Base-by-base conservation (phyloP, 2,888 invertebrate species). In the Pteria penguin region DNA sequence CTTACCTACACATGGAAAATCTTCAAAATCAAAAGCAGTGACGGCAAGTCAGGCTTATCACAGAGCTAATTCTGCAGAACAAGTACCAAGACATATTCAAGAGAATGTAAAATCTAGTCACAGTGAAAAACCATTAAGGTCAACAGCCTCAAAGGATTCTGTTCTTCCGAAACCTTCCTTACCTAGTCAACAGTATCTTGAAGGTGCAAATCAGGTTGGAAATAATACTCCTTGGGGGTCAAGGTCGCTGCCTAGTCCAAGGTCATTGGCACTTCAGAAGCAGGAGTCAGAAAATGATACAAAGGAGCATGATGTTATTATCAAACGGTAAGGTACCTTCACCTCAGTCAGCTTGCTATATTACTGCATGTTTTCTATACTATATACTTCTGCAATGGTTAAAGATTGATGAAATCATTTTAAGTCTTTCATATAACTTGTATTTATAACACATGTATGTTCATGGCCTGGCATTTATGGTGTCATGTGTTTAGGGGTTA, bases 141-240 rank as follows among this genome's bases (percentile, higher is more conserved):
- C 58, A 22, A 58, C 22, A 8, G 26, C 14, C 22, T 54, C 36
- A 32, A 76, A 69, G 75, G 81, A 82, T 27, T 61, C 76, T 1
- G 63, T 36, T 66, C 79, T 88, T 74, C 86, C 88, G 5, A 88
- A 87, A 66, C 88, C 88, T 11, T 66, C 81, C 18, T 77, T 81
- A 32, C 88, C 87, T 62, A 87, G 83, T 82, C 85, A 84, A 63
- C 82, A 85, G 62, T 88, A 87, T 72, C 60, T 87, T 54, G 86
- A 86, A 33, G 86, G 81, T 5, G 29, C 67, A 8, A 24, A 32
- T 32, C 66, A 69, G 8, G 58, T 69, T 57, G 73, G 68, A n/a
- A 55, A 58, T 52, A 57, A 74, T 8, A 62, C 77, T 57, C 70
- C 69, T 0, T 74, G 72, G 61, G 73, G 78, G 14, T 76, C 75